A percentile compares a stretch with the other conserved stretches of the same genome.
phyloP scores from a whole-genome alignment of 2,888 invertebrate genomes.

The Hirtodrosophila histrioides region DNA sequence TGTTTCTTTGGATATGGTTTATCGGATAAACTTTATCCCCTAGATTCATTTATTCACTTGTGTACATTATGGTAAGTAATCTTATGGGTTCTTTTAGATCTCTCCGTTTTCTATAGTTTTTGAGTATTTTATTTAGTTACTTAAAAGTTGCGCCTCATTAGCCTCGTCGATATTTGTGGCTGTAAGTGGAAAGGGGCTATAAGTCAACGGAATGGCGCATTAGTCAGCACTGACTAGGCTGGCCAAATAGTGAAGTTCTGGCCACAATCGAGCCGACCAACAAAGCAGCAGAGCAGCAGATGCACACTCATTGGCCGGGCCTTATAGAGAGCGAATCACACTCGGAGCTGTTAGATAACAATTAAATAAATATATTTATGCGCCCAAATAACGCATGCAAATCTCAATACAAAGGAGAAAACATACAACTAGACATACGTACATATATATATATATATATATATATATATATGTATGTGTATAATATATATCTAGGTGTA shows the following conservation, averaged over 20 bases:
- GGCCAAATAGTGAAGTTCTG: conserved; percentile 3
- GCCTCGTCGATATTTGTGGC: no score
- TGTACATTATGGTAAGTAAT: no score
- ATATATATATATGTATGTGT: conserved; percentile 6
- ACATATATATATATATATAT: no score
- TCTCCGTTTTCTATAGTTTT: no score
- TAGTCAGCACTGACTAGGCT: conserved; percentile 31
- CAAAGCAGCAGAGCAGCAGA: no score
- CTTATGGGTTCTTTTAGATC: no score
- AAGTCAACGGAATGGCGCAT: conserved; percentile 22
- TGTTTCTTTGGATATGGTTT: no score
- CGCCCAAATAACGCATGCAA: conserved; percentile 54
- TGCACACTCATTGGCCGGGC: conserved; percentile 30
- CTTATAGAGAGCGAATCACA: conserved; percentile 24
- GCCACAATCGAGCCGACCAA: neutral
- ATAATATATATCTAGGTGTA: conserved; percentile 25
- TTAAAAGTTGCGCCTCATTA: no score
- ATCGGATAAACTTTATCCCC: no score
- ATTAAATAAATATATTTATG: conserved; percentile 63
- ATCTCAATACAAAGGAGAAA: conserved; percentile 48
- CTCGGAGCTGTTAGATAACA: conserved; percentile 52
- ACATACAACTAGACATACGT: no score
- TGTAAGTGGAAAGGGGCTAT: neutral
- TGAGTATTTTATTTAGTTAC: no score
- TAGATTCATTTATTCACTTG: no score